These are phyloP conservation scores for Drosophila ironensis DNA, from an alignment of 1,140 invertebrate genomes.

Conservation along the genomic window DNA sequence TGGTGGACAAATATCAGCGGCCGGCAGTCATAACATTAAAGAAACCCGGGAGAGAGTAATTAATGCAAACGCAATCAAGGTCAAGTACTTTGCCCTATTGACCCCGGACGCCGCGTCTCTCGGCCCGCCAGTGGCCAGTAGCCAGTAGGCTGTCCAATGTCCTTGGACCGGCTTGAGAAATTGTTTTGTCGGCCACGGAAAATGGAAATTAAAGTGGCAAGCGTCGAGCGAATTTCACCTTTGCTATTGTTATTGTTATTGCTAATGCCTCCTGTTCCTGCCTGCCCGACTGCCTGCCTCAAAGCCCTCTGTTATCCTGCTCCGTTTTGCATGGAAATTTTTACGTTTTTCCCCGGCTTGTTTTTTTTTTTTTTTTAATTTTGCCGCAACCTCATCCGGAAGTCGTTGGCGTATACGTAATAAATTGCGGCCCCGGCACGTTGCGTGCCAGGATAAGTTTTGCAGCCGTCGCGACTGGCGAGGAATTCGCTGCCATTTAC, in stretches of 20 bases:
- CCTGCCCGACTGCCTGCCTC: no score
- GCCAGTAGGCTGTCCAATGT: no score
- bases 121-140: neutral
- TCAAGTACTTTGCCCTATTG: constrained; percentile 77
- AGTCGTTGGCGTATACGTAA: constrained; percentile 76
- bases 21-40: constrained; percentile 77
- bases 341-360: neutral
- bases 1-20: constrained; percentile 58
- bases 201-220: constrained; percentile 74
- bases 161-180: constrained; percentile 39
- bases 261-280: neutral
- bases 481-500: neutral
- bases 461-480: constrained; percentile 21
- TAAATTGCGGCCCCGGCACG: constrained; percentile 53
- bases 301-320: no score
- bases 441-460: constrained; percentile 58
- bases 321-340: neutral
- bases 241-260: constrained; percentile 32
- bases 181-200: constrained; percentile 69
- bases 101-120: constrained; percentile 18
- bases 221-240: constrained; percentile 48
- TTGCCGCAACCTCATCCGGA: constrained; percentile 55
- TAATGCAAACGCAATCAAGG: constrained; percentile 78
- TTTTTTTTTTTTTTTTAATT: constrained; percentile 25
- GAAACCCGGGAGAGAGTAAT: constrained; percentile 65